phyloP scores from a whole-genome alignment of 92 coral and sea anemone genomes.

The Parazoanthus swiftii region DNA sequence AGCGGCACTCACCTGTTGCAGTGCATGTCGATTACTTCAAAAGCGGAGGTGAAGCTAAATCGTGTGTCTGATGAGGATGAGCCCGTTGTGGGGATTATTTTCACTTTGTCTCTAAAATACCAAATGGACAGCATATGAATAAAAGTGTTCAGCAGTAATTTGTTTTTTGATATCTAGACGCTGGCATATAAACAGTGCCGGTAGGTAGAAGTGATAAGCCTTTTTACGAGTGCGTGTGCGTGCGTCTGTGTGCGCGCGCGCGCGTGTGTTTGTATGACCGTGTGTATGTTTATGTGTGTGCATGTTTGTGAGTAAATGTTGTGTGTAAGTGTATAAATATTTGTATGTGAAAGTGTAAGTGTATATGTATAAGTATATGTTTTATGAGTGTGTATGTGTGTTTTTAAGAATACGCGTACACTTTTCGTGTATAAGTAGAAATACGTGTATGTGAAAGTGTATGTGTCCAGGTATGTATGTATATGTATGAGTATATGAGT shows the following conservation, averaged over 20 bases:
- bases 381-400: not conserved
- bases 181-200: not conserved
- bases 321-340: not conserved
- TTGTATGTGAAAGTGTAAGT: too few species aligned
- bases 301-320: not conserved
- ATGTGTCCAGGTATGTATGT: too few species aligned
- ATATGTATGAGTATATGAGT: too few species aligned
- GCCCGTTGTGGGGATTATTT: not conserved
- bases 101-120: not conserved
- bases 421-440: too few species aligned
- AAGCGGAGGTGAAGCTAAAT: slow-evolving; percentile 38
- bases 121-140: not conserved
- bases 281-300: not conserved
- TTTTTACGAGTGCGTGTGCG: not conserved
- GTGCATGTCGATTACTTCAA: slow-evolving; percentile 37
- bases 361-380: not conserved
- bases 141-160: not conserved
- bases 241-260: not conserved
- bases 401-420: too few species aligned
- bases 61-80: not conserved
- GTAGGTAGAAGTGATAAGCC: too few species aligned
- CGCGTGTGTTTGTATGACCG: not conserved
- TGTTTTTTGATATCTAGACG: not conserved
- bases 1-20: slow-evolving; percentile 25
- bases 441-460: too few species aligned